Evolutionary conservation across 2,797 vertebrate species (phyloP).

Genomic region (Tamandua tetradactyla): DNA sequence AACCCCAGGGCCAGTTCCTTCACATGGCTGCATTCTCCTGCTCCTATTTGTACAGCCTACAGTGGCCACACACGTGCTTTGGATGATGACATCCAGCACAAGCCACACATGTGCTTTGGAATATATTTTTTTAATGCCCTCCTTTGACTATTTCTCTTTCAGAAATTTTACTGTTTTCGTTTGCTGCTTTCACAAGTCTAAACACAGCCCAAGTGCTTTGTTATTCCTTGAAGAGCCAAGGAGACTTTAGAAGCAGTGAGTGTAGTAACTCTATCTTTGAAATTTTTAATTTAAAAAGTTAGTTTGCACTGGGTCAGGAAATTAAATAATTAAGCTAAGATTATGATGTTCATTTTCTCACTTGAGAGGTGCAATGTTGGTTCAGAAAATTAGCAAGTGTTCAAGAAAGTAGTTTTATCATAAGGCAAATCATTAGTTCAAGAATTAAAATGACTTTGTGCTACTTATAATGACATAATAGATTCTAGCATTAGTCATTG

Average conservation of each 20-base stretch:
- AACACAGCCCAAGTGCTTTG: neutral
- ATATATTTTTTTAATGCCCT: neutral
- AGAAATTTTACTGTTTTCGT: neutral
- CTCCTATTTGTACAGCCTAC: neutral
- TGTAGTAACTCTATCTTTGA: neutral
- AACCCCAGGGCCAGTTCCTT: rapidly evolving
- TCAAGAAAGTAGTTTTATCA: neutral
- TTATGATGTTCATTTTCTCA: slow-evolving; percentile 10
- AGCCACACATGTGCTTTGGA: neutral
- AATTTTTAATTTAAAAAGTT: neutral
- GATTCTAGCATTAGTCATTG: neutral
- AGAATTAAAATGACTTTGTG: neutral
- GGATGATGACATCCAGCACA: too few relatives aligned
- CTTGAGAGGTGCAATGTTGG: neutral
- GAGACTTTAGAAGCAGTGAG: neutral
- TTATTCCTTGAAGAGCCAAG: neutral
- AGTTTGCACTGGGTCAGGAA: neutral
- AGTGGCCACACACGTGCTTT: neutral
- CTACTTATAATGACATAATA: neutral
- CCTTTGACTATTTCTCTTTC: neutral
- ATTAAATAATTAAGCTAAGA: neutral
- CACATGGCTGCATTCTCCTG: rapidly evolving
- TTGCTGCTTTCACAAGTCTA: neutral
- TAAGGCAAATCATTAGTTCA: neutral
- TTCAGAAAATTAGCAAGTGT: neutral